Percentiles rank a stretch among this genome's conserved stretches.
Conservation (phyloP, 2,113 vertebrate genomes). For the Accipiter virgatus region DNA sequence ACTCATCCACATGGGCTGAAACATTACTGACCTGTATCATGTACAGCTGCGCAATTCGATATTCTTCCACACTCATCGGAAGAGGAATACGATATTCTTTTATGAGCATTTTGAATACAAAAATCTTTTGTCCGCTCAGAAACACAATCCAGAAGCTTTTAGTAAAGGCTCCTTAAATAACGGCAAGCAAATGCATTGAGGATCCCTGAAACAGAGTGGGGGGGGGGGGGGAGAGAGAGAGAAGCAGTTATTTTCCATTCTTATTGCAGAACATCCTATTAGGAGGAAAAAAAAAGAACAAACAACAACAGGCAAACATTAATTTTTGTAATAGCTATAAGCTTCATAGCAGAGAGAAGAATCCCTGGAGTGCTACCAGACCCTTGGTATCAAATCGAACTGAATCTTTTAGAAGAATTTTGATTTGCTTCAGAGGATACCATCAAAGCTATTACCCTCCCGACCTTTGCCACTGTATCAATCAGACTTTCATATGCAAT, state of each 20-base stretch:
- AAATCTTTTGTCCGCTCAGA: conserved; percentile 53
- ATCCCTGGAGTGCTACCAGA: conserved; percentile 1
- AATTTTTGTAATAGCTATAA: conserved; percentile 10
- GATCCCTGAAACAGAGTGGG: conserved; percentile 62
- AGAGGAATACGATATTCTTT: conserved; percentile 97
- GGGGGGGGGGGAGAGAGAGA: not conserved
- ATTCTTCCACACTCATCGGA: conserved; percentile 96
- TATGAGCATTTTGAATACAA: conserved; percentile 89
- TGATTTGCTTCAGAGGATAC: not conserved
- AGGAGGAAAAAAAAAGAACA: not conserved
- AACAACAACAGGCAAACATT: not conserved
- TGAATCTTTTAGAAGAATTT: not conserved
- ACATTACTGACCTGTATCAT: conserved; percentile 90
- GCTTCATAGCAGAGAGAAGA: not conserved
- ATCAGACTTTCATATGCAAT: not conserved
- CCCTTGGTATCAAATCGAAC: not conserved
- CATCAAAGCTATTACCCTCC: conserved; percentile 3
- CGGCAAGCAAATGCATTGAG: conserved; percentile 63
- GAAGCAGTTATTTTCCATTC: conserved; percentile 42
- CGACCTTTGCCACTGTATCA: not conserved
- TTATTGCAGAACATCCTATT: not conserved
- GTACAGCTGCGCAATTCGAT: conserved; percentile 97
- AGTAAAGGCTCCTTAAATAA: conserved; percentile 67
- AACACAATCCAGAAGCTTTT: conserved; percentile 59
- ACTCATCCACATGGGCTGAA: not conserved